Conservation (phyloP, 1,140 invertebrate genomes). For the Oncopodura yosiiana region DNA sequence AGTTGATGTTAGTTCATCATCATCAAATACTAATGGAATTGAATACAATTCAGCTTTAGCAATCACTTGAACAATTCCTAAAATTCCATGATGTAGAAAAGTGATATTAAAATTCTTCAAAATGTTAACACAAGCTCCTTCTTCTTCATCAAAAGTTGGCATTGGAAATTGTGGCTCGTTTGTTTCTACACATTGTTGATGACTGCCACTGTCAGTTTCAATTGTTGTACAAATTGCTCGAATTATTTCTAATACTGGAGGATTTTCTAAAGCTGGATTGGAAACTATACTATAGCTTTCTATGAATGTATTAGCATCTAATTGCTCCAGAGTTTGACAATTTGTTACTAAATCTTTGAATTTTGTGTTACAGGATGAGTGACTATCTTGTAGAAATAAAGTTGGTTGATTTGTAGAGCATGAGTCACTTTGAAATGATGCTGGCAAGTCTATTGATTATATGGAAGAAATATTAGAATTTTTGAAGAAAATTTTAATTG, state of each 20-base stretch:
- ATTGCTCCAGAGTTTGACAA: conserved; percentile 1
- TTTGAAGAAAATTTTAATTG: not conserved
- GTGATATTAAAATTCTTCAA: conserved; percentile 45
- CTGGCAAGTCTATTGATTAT: conserved; percentile 17
- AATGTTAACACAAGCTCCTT: conserved; percentile 41
- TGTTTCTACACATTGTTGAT: not conserved
- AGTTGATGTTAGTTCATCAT: conserved; percentile 37
- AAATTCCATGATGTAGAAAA: conserved; percentile 49
- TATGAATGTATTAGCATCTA: conserved; percentile 16
- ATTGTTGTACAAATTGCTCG: too few species aligned
- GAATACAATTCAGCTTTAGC: conserved; percentile 41
- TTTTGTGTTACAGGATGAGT: not conserved
- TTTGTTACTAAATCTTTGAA: not conserved
- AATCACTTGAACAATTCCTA: conserved; percentile 44
- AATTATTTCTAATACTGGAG: too few species aligned
- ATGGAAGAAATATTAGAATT: not conserved
- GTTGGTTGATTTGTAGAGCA: conserved; percentile 13
- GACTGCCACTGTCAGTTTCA: not conserved
- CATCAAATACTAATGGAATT: too few species aligned
- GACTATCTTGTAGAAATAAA: conserved; percentile 22
- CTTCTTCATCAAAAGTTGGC: conserved; percentile 27
- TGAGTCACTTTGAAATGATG: conserved; percentile 9
- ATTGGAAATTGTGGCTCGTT: not conserved
- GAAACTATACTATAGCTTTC: not conserved
- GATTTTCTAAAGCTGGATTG: not conserved